phyloP scores from a whole-genome alignment of 1,140 invertebrate species.

The Drosophila baimaii region DNA sequence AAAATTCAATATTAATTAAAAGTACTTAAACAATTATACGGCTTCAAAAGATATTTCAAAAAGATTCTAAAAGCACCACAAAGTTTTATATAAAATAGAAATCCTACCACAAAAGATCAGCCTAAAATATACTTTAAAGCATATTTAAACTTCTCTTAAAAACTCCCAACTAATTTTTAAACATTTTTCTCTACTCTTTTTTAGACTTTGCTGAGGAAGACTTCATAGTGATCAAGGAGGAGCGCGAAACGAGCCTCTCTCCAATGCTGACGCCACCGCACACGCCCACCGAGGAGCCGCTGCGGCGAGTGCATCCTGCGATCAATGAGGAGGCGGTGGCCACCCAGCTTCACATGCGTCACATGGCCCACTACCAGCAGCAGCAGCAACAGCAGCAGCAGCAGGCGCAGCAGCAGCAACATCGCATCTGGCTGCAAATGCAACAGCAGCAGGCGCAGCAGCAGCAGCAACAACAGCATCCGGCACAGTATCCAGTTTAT shows the following conservation, averaged over 20 bases:
- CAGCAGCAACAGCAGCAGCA: constrained; percentile 71
- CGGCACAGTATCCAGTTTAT: constrained; percentile 64
- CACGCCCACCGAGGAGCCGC: constrained; percentile 87
- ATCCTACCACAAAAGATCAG: neutral
- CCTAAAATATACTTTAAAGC: too few relatives aligned
- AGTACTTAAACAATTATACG: neutral
- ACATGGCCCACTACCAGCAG: constrained; percentile 75
- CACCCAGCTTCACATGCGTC: constrained; percentile 69
- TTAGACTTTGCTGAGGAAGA: constrained; percentile 84
- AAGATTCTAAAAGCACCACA: too few relatives aligned
- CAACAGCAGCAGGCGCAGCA: constrained; percentile 59
- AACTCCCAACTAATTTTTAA: constrained; percentile 14
- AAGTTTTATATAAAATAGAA: neutral
- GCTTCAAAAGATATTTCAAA: neutral
- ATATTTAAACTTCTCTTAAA: neutral
- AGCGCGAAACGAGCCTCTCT: constrained; percentile 87
- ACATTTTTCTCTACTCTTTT: neutral
- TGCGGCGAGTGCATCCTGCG: constrained; percentile 69
- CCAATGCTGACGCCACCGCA: constrained; percentile 89
- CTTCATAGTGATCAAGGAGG: constrained; percentile 86
- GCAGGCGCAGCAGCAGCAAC: constrained; percentile 61
- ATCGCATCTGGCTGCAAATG: constrained; percentile 75
- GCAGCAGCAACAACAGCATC: constrained; percentile 61
- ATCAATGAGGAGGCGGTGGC: constrained; percentile 64
- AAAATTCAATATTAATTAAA: neutral